Evolutionary conservation across 2,113 vertebrate species (phyloP).

Genomic region (Amphiprion ocellaris): DNA sequence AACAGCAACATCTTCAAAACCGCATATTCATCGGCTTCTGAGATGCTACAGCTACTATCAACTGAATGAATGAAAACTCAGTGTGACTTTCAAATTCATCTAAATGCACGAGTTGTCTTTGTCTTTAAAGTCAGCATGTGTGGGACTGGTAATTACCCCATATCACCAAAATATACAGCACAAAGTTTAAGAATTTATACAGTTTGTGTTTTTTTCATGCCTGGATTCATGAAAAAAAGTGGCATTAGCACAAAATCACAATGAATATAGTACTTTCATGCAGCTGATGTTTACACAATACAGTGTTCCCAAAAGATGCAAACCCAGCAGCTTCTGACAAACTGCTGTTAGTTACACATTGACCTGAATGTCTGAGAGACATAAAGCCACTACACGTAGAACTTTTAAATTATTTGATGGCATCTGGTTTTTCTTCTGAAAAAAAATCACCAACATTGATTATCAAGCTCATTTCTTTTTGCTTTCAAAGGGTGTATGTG

Average conservation of each 20-base stretch:
- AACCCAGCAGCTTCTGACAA: not conserved
- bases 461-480: too few species aligned
- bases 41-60: not conserved
- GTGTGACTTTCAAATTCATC: not conserved
- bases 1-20: not conserved
- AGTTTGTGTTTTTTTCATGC: not conserved
- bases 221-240: not conserved
- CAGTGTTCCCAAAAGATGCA: not conserved
- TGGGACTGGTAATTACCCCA: not conserved
- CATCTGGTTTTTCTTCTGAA: too few species aligned
- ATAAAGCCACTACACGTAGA: not conserved
- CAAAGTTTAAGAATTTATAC: not conserved
- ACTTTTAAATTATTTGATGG: not conserved
- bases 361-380: not conserved
- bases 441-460: too few species aligned
- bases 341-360: not conserved
- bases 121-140: not conserved
- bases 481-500: not conserved
- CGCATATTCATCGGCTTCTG: not conserved
- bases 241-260: too few species aligned
- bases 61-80: not conserved
- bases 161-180: not conserved
- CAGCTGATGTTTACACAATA: not conserved
- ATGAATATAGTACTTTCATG: too few species aligned
- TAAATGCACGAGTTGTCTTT: not conserved